Evolutionary conservation across 1,140 invertebrate species (phyloP), one percentile per base, ranked within the genome.

Genomic region (Drosophila equinoxialis): DNA sequence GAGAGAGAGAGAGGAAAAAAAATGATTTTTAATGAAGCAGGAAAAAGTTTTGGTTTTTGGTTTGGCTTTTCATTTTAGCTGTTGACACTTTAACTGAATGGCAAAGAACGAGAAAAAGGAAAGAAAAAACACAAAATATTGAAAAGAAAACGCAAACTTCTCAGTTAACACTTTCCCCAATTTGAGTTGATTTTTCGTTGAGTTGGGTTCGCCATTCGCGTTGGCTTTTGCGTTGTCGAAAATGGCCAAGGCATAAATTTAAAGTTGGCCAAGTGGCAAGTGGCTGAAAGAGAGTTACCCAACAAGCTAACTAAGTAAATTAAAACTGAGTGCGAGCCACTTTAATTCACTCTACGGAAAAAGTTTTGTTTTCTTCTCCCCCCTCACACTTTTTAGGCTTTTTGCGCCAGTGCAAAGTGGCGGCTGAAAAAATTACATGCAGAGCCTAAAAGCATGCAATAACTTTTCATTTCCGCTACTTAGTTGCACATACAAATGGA

Each of bases 381-480:
- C 6, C 6, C 42, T 14, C 42, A 14, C 42, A 14, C 14, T 14
- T 11, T 51, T 11, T 8, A 8, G 8, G 8, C 45, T 51, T 42
- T 33, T 48, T 45, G 26, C 39, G 41, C 35, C 35, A 35, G 30
- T 41, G 60, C 39, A 65, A 65, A 73, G 37, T 63, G 62, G 59
- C 65, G 45, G 13, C 68, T 62, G 60, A 59, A 59, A 77, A 59
- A 77, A 79, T 65, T 65, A 71, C 71, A 74, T 45, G 69, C 17
- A 55, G 60, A 66, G 64, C 60, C 72, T 84, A 71, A 83, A 71
- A 87, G 74, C 80, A 63, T 74, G 79, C 79, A 71, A 79, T 79
- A 87, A 86, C 76, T 86, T 86, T 71, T 87, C 79, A 87, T 86
- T 86, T 86, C 58, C 81, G 70, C 55, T 72, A 63, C 77, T 77